These are phyloP conservation scores for Clarias magur DNA, from an alignment of 2,113 vertebrate genomes.

Conservation along the genomic window DNA sequence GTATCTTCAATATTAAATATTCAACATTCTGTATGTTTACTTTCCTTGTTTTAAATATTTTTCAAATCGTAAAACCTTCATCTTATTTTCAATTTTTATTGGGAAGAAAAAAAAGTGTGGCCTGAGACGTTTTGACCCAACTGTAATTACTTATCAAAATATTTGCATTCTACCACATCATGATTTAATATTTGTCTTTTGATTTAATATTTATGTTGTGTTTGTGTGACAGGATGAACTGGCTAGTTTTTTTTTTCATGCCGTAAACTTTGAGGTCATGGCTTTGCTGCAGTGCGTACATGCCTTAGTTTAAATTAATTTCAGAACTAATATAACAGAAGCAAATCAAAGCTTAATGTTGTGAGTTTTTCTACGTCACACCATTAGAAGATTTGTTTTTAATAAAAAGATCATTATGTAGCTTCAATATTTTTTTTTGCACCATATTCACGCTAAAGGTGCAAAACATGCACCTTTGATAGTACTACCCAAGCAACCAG, in stretches of 20 bases:
- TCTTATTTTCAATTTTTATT: too few relatives aligned
- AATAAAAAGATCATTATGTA: neutral
- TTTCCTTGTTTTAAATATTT: neutral
- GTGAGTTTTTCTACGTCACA: neutral
- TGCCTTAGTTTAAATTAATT: neutral
- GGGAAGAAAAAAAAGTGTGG: too few relatives aligned
- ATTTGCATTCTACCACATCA: neutral
- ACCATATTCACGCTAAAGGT: neutral
- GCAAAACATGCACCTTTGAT: neutral
- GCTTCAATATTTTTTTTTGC: neutral
- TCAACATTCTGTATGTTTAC: neutral
- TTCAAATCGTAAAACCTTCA: too few relatives aligned
- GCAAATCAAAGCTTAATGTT: neutral
- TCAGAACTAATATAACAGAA: neutral
- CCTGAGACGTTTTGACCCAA: neutral
- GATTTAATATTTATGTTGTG: neutral
- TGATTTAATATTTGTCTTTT: neutral
- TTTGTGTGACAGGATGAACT: slow-evolving; percentile 2
- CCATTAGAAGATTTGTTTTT: neutral
- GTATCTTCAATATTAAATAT: neutral
- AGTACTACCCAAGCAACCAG: neutral
- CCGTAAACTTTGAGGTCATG: neutral
- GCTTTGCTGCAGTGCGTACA: neutral
- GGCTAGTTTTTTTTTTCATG: neutral
- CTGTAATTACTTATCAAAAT: neutral